A percentile compares a stretch with the other conserved stretches of the same genome.
These are phyloP conservation scores for Caenorhabditis auriculariae DNA, from an alignment of 2,888 invertebrate genomes.

Conservation along the genomic window DNA sequence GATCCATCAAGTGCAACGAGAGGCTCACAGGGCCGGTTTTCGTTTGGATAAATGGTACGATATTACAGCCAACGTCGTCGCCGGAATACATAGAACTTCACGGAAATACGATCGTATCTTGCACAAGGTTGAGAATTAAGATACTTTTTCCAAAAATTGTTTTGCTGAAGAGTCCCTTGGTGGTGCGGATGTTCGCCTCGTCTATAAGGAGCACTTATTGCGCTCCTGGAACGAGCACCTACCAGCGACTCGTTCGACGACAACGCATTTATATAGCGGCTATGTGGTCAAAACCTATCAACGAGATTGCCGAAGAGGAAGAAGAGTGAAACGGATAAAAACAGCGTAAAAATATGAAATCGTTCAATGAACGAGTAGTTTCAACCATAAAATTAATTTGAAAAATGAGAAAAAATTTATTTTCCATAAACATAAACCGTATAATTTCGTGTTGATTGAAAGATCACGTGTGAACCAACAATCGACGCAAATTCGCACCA, in stretches of 20 bases:
- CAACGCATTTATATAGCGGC: slow-evolving; percentile 30
- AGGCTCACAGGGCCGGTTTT: slow-evolving; percentile 27
- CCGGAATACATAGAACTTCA: slow-evolving; percentile 39
- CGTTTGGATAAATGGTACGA: slow-evolving; percentile 22
- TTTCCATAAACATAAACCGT: too few species aligned
- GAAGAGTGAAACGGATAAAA: slow-evolving; percentile 6
- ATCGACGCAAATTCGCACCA: too few species aligned
- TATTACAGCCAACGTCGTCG: slow-evolving; percentile 40
- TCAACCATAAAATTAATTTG: too few species aligned
- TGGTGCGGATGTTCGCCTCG: slow-evolving; percentile 37
- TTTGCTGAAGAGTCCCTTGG: slow-evolving; percentile 40
- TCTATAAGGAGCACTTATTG: slow-evolving; percentile 49
- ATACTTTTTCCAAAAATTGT: slow-evolving; percentile 2
- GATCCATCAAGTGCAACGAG: slow-evolving; percentile 8
- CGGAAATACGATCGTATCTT: slow-evolving; percentile 42
- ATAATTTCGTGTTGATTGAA: too few species aligned
- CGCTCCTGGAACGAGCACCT: slow-evolving; percentile 52
- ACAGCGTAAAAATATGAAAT: too few species aligned
- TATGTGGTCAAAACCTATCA: slow-evolving; percentile 26
- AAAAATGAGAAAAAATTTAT: too few species aligned
- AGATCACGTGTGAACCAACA: too few species aligned
- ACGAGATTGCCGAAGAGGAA: slow-evolving; percentile 1
- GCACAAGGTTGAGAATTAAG: slow-evolving; percentile 14
- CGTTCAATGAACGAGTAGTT: too few species aligned
- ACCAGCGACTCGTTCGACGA: slow-evolving; percentile 22